phyloP scores from a whole-genome alignment of 2,797 vertebrate genomes.

The Calcarius lapponicus region DNA sequence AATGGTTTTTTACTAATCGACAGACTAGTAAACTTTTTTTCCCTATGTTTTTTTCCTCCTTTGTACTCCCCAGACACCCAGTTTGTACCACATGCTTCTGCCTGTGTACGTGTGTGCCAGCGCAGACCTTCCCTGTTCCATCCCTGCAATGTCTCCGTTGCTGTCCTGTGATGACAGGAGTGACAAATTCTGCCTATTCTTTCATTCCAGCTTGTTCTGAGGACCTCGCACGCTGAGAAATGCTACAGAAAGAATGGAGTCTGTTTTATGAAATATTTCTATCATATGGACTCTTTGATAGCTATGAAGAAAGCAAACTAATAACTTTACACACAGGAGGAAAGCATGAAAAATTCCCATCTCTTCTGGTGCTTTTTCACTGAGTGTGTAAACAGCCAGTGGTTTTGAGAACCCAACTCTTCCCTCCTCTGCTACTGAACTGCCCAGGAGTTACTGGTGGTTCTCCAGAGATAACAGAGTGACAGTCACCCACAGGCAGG shows the following conservation, averaged over 20 bases:
- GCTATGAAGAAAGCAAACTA: not conserved
- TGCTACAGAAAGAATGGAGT: not conserved
- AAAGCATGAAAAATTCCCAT: not conserved
- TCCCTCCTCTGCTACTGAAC: not conserved
- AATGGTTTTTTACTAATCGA: not conserved
- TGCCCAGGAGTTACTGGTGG: not conserved
- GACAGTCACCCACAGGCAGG: not conserved
- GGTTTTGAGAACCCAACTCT: not conserved
- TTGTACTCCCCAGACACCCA: not conserved
- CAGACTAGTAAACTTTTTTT: not conserved
- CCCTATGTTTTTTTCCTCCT: not conserved
- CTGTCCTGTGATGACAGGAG: not conserved
- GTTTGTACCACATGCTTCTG: not conserved
- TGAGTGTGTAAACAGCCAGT: not conserved
- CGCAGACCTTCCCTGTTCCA: not conserved
- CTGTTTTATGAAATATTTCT: not conserved
- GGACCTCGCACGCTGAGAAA: not conserved
- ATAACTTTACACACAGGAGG: not conserved
- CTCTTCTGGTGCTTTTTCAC: not conserved
- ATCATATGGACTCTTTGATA: not conserved
- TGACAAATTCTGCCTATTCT: not conserved
- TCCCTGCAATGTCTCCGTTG: not conserved
- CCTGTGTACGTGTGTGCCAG: not conserved
- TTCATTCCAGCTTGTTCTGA: not conserved
- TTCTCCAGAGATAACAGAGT: not conserved